Percentiles rank a stretch among this genome's conserved stretches.
Conservation (phyloP, 1,140 invertebrate species). For the Apis florea region DNA sequence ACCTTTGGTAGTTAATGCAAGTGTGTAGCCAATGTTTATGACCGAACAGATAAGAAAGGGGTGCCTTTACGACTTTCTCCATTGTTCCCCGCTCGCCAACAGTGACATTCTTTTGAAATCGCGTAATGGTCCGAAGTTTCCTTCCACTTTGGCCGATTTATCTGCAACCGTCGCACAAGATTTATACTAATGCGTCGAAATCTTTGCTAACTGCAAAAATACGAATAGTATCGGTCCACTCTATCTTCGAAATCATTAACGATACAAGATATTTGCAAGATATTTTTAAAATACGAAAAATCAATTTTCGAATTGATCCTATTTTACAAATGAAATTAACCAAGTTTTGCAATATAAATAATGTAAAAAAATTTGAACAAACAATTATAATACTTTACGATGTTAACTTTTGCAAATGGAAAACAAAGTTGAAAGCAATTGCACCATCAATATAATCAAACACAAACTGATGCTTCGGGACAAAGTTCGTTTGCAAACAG, state of each 20-base stretch:
- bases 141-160: constrained; percentile 23
- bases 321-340: not conserved
- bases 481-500: constrained; percentile 25
- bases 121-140: constrained; percentile 37
- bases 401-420: not conserved
- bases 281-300: not conserved
- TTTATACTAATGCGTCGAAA: constrained; percentile 32
- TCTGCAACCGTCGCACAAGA: constrained; percentile 3
- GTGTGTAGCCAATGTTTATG: constrained; percentile 22
- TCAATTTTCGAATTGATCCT: not conserved
- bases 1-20: constrained; percentile 6
- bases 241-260: not conserved
- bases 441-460: not conserved
- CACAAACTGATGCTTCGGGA: not conserved
- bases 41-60: constrained; percentile 37
- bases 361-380: not conserved
- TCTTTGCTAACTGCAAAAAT: constrained; percentile 22
- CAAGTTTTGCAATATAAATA: not conserved
- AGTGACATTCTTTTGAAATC: constrained; percentile 42
- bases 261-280: not conserved
- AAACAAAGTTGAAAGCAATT: not conserved
- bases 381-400: too few relatives aligned
- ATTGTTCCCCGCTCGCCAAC: constrained; percentile 33
- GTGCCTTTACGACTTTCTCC: constrained; percentile 50
- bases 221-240: not conserved